Evolutionary conservation across 2,797 vertebrate genomes (phyloP).

Genomic region (Crenuchus spilurus): DNA sequence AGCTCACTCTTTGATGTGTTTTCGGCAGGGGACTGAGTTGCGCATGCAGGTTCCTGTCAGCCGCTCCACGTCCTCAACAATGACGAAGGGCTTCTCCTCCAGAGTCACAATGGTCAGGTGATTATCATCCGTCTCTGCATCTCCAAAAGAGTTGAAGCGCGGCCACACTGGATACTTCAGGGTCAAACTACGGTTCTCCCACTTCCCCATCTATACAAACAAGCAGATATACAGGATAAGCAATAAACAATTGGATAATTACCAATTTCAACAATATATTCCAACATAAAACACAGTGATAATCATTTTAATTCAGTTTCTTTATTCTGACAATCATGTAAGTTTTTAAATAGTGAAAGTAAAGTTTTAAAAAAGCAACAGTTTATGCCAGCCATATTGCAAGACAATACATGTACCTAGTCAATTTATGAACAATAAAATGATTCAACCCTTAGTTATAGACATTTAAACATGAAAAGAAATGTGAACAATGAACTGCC

Average conservation of each 20-base stretch:
- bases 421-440: too few species aligned
- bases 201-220: slow-evolving; percentile 88
- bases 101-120: slow-evolving; percentile 97
- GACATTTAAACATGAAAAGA: too few species aligned
- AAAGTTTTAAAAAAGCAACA: too few species aligned
- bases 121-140: slow-evolving; percentile 92
- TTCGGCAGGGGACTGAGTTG: slow-evolving; percentile 95
- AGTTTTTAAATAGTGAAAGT: too few species aligned
- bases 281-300: too few species aligned
- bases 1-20: slow-evolving; percentile 93
- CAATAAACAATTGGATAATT: not conserved
- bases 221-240: not conserved
- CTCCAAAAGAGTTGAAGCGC: slow-evolving; percentile 90
- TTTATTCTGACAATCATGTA: too few species aligned
- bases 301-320: too few species aligned
- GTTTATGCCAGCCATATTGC: too few species aligned
- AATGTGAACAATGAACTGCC: too few species aligned
- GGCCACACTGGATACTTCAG: slow-evolving; percentile 96
- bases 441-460: too few species aligned
- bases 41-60: slow-evolving; percentile 95
- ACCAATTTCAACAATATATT: too few species aligned
- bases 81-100: slow-evolving; percentile 96
- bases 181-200: slow-evolving; percentile 92
- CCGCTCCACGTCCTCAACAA: slow-evolving; percentile 96
- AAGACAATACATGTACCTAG: too few species aligned